These are phyloP conservation scores for Araneus ventricosus DNA, from an alignment of 1,140 invertebrate species.

Conservation along the genomic window DNA sequence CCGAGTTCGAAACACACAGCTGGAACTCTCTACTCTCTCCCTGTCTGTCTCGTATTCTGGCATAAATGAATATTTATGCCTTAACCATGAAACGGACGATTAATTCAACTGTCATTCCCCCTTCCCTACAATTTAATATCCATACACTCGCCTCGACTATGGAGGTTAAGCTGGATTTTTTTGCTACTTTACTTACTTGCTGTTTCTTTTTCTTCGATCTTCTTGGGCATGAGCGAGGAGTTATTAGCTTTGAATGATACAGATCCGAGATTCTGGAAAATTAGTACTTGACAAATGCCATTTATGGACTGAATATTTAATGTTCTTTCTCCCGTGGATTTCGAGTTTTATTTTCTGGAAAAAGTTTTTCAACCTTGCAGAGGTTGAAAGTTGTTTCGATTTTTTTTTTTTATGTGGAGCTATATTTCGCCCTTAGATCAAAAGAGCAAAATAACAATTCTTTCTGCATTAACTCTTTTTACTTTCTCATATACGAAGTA, in stretches of 20 bases:
- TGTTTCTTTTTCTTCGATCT: background rate
- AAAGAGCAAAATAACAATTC: too few species aligned
- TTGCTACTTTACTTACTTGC: background rate
- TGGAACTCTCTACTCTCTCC: background rate
- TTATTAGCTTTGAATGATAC: background rate
- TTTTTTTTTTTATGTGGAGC: too few species aligned
- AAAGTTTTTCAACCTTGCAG: background rate
- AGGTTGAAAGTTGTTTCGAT: too few species aligned
- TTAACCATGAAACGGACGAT: slow-evolving; percentile 31
- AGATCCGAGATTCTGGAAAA: background rate
- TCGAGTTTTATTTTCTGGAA: background rate
- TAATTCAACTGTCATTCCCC: slow-evolving; percentile 69
- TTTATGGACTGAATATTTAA: background rate
- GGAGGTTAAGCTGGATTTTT: background rate
- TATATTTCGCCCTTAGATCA: too few species aligned
- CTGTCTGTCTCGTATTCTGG: slow-evolving; percentile 28
- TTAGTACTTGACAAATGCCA: background rate
- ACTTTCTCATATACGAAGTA: too few species aligned
- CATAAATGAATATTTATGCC: slow-evolving; percentile 73
- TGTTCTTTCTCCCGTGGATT: background rate
- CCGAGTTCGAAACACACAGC: slow-evolving; percentile 32
- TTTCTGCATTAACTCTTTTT: too few species aligned
- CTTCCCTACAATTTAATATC: slow-evolving; percentile 58
- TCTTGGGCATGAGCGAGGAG: background rate
- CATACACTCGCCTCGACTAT: background rate